phyloP scores from a whole-genome alignment of 2,797 vertebrate genomes.

The Sebastes elongatus region DNA sequence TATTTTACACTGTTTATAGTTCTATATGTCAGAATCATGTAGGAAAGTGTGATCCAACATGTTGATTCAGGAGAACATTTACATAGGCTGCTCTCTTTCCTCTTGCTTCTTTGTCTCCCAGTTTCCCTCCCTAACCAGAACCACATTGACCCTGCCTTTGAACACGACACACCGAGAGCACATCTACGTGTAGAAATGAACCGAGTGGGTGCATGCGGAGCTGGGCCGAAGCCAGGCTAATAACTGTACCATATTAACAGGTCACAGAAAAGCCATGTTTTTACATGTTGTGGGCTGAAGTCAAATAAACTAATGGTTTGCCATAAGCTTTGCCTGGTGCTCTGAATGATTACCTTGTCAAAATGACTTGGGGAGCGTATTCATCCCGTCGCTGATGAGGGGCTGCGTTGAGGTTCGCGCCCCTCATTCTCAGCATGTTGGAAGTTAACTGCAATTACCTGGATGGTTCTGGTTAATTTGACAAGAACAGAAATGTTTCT shows the following conservation, averaged over 20 bases:
- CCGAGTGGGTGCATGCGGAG: conserved; percentile 23
- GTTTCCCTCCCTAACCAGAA: conserved; percentile 72
- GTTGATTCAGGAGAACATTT: conserved; percentile 76
- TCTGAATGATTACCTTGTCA: conserved; percentile 67
- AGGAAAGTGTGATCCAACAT: conserved; percentile 62
- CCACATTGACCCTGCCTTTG: conserved; percentile 71
- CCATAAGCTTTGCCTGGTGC: conserved; percentile 43
- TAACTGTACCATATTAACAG: conserved; percentile 72
- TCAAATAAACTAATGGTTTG: conserved; percentile 73
- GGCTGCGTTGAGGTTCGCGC: conserved; percentile 10
- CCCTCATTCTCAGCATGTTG: conserved; percentile 19
- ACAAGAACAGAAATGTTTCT: conserved; percentile 18
- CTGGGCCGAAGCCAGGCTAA: conserved; percentile 65
- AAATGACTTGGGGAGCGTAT: conserved; percentile 48
- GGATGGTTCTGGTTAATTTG: conserved; percentile 24
- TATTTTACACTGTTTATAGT: conserved; percentile 72
- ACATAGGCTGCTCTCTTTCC: conserved; percentile 54
- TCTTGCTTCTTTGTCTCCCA: conserved; percentile 55
- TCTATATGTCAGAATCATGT: conserved; percentile 60
- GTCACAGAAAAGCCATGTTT: conserved; percentile 69
- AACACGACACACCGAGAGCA: conserved; percentile 44
- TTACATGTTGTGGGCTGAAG: conserved; percentile 69
- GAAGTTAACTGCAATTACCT: conserved; percentile 38
- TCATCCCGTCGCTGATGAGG: conserved; percentile 52
- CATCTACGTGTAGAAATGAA: conserved; percentile 49